Base-by-base conservation (phyloP, 1,140 invertebrate species). In the Odontomachus brunneus region DNA sequence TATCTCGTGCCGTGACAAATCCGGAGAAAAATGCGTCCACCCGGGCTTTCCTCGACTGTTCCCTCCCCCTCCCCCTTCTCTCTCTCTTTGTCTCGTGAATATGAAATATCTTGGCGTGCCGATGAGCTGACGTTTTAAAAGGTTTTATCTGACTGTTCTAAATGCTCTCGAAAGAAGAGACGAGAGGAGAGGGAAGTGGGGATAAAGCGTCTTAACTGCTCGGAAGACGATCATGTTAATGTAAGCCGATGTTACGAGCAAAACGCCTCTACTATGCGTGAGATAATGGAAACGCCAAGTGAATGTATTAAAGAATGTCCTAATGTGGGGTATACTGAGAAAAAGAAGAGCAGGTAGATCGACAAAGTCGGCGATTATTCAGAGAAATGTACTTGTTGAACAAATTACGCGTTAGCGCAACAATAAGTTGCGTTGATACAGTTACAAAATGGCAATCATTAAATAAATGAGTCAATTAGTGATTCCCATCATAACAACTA, bases 1-100 rank as follows among this genome's bases (percentile, higher is more conserved):
- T 85, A 84, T 83, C n/a, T n/a, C 63, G 19, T 29, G 55, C 14
- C 75, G 55, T 69, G 75, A 88, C 82, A 88, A 88, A 84, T 87
- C 73, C 69, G 57, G 48, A 51, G 75, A 83, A 72, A 59, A 73
- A 84, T 62, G 75, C 24, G 57, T 59, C 14, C 19, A 59, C 17
- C 65, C 22, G 11, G 38, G 38, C 72, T 78, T 78, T 59, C 71
- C 38, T 60, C 51, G 38, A 44, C 38, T 44, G 38, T 9, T 14
- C 57, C 57, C 48, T 2, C 12, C 26, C 33, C 17, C 38, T 44
- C 0, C 38, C 22, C 22, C 22, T 15, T 26, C 51, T 33, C 66
- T 12, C 26, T 59, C 55, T 44, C 51, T 33, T 74, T 69, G 60
- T n/a, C 38, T 59, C 55, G n/a, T 49, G 15, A 80, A 69, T 60